phyloP scores from a whole-genome alignment of 2,888 invertebrate genomes.

The Tipula confusa region DNA sequence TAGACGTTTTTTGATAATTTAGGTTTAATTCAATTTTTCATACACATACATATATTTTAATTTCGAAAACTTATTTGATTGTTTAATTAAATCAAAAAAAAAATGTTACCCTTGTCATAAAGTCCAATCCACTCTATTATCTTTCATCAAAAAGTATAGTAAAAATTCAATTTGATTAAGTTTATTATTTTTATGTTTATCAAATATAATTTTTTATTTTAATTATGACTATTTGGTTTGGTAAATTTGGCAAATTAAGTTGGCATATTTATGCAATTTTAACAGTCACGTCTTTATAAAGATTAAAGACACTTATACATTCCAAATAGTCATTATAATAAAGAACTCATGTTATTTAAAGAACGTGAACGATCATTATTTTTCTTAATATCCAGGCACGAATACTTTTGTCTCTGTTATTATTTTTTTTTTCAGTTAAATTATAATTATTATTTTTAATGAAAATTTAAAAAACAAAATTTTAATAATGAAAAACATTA shows the following conservation, averaged over 20 bases:
- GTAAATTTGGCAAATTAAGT: not conserved
- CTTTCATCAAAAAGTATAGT: not conserved
- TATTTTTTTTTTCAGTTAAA: not conserved
- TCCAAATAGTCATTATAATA: not conserved
- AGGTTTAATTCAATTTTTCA: not conserved
- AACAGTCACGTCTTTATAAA: not conserved
- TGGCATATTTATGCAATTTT: not conserved
- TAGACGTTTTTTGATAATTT: not conserved
- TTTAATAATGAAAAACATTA: conserved; percentile 8
- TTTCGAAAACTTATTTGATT: not conserved
- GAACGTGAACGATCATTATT: not conserved
- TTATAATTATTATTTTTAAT: not conserved
- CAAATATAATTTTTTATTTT: not conserved
- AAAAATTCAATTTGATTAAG: not conserved
- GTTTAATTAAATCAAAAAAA: not conserved
- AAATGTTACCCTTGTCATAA: not conserved
- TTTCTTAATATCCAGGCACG: not conserved
- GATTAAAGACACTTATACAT: not conserved
- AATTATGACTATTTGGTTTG: not conserved
- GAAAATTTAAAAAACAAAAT: not conserved
- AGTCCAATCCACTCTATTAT: not conserved
- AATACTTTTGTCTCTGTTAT: not conserved
- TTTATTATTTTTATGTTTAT: not conserved
- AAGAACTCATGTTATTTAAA: not conserved
- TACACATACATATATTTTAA: not conserved